phyloP scores from a whole-genome alignment of 1,140 invertebrate species.

The Anastatus disparis region DNA sequence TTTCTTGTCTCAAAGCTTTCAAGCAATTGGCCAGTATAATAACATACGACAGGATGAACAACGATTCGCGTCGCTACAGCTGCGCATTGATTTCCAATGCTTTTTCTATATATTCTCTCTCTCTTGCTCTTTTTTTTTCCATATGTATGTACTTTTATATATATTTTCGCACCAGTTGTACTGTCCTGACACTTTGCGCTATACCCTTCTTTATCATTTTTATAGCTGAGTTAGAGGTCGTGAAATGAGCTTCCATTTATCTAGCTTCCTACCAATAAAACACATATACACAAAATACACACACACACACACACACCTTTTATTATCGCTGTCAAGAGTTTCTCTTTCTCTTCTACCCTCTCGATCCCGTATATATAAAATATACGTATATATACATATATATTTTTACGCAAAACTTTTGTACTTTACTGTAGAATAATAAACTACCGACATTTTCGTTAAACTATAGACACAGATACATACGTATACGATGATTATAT shows the following conservation, averaged over 20 bases:
- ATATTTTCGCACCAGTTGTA: constrained; percentile 50
- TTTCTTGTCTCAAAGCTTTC: neutral
- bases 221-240: constrained; percentile 57
- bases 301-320: too few species aligned
- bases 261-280: constrained; percentile 57
- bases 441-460: too few species aligned
- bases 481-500: too few species aligned
- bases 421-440: too few species aligned
- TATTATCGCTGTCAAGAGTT: too few species aligned
- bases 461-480: too few species aligned
- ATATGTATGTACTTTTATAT: constrained; percentile 53
- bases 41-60: constrained; percentile 34
- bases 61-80: constrained; percentile 15
- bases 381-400: neutral
- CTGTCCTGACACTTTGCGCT: too few species aligned
- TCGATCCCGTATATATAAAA: neutral
- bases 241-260: constrained; percentile 60
- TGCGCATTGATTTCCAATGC: constrained; percentile 53
- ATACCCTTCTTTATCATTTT: constrained; percentile 65
- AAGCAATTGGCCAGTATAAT: constrained; percentile 22
- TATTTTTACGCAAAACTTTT: too few species aligned
- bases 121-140: constrained; percentile 42
- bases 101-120: neutral
- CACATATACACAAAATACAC: constrained; percentile 45
- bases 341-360: constrained; percentile 27